Evolutionary conservation across 2,888 invertebrate species (phyloP).

Genomic region (Heterodera filipjevi): DNA sequence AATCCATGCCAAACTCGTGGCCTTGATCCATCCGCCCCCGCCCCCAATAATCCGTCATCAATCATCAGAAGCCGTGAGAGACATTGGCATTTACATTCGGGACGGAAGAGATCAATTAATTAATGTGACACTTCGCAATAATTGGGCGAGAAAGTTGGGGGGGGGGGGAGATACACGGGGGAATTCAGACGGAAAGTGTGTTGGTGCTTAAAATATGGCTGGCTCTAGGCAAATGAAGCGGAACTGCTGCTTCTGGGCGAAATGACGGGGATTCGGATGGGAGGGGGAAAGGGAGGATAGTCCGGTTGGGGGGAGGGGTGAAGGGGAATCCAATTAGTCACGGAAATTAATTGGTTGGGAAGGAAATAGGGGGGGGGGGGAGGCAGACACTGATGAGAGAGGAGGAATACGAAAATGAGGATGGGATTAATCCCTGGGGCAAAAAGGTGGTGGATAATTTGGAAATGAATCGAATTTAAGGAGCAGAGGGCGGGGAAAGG

Average conservation of each 20-base stretch:
- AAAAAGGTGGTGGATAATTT: constrained; percentile 7
- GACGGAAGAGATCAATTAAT: neutral
- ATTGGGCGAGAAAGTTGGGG: neutral
- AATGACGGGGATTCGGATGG: neutral
- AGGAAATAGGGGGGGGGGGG: neutral
- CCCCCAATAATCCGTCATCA: neutral
- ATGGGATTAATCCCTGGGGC: constrained; percentile 4
- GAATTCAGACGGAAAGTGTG: constrained; percentile 11
- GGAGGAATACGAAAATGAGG: neutral
- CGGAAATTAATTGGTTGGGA: constrained; percentile 15
- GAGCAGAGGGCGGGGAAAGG: too few relatives aligned
- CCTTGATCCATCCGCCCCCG: neutral
- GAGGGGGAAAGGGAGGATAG: neutral
- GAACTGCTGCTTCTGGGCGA: neutral
- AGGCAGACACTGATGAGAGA: too few relatives aligned
- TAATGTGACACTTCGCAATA: neutral
- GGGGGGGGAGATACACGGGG: neutral
- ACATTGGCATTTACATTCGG: neutral
- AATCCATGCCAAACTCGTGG: neutral
- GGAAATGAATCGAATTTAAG: neutral
- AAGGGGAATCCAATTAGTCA: constrained; percentile 13
- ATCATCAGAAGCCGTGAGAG: neutral
- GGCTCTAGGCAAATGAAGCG: constrained; percentile 16
- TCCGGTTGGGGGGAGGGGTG: neutral
- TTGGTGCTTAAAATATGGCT: constrained; percentile 5